phyloP scores from a whole-genome alignment of 1,140 invertebrate genomes.

The Spodoptera frugiperda region DNA sequence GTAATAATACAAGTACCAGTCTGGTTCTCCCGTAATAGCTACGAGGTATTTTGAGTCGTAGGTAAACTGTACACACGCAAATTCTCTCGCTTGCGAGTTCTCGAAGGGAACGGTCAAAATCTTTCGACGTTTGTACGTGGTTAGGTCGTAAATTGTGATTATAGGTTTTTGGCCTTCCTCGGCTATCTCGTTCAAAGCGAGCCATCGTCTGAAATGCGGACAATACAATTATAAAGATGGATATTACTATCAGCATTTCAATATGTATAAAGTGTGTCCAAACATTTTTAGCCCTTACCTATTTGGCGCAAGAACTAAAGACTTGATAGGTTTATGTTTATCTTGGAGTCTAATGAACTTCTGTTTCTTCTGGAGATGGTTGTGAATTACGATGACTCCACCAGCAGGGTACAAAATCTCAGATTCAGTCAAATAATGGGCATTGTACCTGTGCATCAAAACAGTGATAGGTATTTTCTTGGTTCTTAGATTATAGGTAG shows the following conservation, averaged over 20 bases:
- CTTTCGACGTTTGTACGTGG: conserved; percentile 88
- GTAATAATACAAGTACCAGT: conserved; percentile 93
- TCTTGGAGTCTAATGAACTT: conserved; percentile 87
- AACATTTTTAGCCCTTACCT: conserved; percentile 83
- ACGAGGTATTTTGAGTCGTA: conserved; percentile 92
- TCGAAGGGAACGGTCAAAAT: conserved; percentile 87
- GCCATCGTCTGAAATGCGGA: conserved; percentile 83
- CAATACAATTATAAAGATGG: neutral
- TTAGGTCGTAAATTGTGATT: conserved; percentile 89
- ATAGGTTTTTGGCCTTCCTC: conserved; percentile 84
- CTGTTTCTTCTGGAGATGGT: conserved; percentile 87
- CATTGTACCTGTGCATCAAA: conserved; percentile 85
- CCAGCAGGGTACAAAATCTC: conserved; percentile 90
- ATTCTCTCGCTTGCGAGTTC: conserved; percentile 86
- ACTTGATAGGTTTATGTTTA: conserved; percentile 84
- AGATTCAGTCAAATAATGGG: conserved; percentile 88
- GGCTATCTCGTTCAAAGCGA: conserved; percentile 82
- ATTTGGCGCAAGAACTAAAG: conserved; percentile 88
- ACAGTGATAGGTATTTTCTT: too few relatives aligned
- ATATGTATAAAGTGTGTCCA: too few relatives aligned
- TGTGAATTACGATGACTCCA: conserved; percentile 88
- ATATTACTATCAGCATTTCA: neutral
- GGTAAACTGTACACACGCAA: conserved; percentile 91
- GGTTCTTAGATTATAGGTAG: too few relatives aligned
- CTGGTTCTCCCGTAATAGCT: conserved; percentile 92